Conservation (phyloP, 2,113 vertebrate species). For the Tylochromis polylepis region DNA sequence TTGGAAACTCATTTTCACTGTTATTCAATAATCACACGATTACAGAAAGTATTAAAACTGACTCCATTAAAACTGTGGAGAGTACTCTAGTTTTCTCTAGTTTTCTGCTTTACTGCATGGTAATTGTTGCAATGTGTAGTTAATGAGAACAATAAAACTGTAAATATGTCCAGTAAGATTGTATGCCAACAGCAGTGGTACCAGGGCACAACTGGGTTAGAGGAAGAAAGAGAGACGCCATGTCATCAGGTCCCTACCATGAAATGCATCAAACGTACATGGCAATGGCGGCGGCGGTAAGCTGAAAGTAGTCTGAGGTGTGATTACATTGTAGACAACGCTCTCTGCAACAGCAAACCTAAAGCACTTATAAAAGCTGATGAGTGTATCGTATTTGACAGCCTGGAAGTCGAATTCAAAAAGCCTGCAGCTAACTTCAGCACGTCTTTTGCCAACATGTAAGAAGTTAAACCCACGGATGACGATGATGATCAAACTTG, state of each 20-base stretch:
- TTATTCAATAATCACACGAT: background rate
- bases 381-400: background rate
- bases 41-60: accelerated
- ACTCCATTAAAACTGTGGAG: background rate
- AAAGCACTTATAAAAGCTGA: background rate
- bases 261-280: background rate
- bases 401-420: background rate
- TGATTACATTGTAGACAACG: background rate
- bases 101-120: background rate
- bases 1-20: accelerated
- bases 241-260: background rate
- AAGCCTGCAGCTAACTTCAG: background rate
- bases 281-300: no score
- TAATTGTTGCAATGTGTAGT: background rate
- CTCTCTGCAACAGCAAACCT: background rate
- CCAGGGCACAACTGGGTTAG: accelerated
- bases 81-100: background rate
- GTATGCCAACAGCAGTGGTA: accelerated
- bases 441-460: background rate
- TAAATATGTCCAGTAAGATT: accelerated
- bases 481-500: no score
- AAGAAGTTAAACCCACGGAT: background rate
- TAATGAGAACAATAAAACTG: background rate
- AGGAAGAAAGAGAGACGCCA: accelerated
- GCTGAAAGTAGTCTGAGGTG: background rate